These are phyloP conservation scores for Volucella inflata DNA, from an alignment of 2,888 invertebrate genomes.

Conservation along the genomic window DNA sequence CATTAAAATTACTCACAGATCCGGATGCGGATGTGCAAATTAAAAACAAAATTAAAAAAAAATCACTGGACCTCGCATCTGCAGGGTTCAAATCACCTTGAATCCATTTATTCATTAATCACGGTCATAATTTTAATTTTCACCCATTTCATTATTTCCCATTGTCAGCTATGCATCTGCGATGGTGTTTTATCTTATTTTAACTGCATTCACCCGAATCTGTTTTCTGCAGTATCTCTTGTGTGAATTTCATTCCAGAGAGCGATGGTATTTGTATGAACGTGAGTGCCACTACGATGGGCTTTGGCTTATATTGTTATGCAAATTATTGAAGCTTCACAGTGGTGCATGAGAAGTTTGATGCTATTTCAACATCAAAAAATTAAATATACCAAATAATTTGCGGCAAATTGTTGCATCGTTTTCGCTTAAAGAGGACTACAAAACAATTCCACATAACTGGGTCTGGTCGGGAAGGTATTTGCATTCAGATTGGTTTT, in stretches of 20 bases:
- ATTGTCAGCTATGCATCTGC: slow-evolving; percentile 39
- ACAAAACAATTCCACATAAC: slow-evolving; percentile 19
- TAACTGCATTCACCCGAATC: no score
- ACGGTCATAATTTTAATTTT: slow-evolving; percentile 68
- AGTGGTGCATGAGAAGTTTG: slow-evolving; percentile 29
- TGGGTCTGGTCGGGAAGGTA: slow-evolving; percentile 7
- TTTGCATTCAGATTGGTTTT: slow-evolving; percentile 70
- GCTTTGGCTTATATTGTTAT: slow-evolving; percentile 38
- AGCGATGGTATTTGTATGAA: neutral
- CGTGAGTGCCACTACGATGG: neutral
- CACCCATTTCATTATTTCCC: slow-evolving; percentile 61
- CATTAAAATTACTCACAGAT: slow-evolving; percentile 64
- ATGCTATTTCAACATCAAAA: slow-evolving; percentile 49
- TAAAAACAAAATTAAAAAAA: neutral
- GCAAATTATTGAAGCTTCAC: slow-evolving; percentile 58
- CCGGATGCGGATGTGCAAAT: slow-evolving; percentile 46
- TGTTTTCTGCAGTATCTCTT: no score
- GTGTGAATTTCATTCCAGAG: neutral
- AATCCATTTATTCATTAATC: slow-evolving; percentile 68
- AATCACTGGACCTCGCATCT: neutral
- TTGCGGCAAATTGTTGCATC: slow-evolving; percentile 62
- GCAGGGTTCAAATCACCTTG: slow-evolving; percentile 38
- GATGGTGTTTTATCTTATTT: slow-evolving; percentile 1
- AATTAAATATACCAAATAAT: slow-evolving; percentile 61
- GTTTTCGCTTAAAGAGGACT: slow-evolving; percentile 24